Evolutionary conservation across 1,140 invertebrate species (phyloP), one percentile per base, ranked within the genome.

Genomic region (Archivesica marissinica): DNA sequence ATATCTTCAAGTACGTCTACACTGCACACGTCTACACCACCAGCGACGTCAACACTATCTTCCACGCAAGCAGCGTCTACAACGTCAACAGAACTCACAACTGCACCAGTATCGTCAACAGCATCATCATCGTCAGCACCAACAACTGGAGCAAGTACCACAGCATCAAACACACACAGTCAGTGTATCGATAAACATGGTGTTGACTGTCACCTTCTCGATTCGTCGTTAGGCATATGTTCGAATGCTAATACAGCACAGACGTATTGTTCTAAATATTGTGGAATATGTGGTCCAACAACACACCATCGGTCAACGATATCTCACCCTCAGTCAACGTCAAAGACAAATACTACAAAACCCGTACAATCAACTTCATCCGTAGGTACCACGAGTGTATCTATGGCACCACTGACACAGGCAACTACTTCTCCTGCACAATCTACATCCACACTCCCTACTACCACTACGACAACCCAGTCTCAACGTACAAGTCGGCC

Each of bases 121-220:
- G 13, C 25, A 9, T 39, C 38, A 25, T 17, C 59, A 2, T 38
- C 56, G 13, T 39, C 61, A 1, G 7, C 56, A 0, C 4, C 56
- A 7, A 56, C 72, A 54, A 25, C 77, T 2, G 4, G n/a, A 13
- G 9, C 30, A 38, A 70, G 38, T 81, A 28, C 78, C 15, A 17
- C 68, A 15, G 35, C 64, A 33, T 17, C 44, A 47, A 64, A 30
- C n/a, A 50, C 68, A 47, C 20, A 52, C 17, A 35, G 28, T 6
- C 35, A 28, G 11, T 81, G 79, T 72, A 50, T 47, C 4, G 79
- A 81, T 56, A 70, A 81, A 81, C 79, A 28, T 38, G 79, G 79
- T 0, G 47, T 81, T 15, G 79, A 81, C 38, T 81, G 79, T 35
- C 79, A 81, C 41, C 35, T 81, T 9, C 64, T 81, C 2, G 79